These are phyloP conservation scores for Hedya salicella DNA, from an alignment of 2,888 invertebrate genomes.

Conservation along the genomic window DNA sequence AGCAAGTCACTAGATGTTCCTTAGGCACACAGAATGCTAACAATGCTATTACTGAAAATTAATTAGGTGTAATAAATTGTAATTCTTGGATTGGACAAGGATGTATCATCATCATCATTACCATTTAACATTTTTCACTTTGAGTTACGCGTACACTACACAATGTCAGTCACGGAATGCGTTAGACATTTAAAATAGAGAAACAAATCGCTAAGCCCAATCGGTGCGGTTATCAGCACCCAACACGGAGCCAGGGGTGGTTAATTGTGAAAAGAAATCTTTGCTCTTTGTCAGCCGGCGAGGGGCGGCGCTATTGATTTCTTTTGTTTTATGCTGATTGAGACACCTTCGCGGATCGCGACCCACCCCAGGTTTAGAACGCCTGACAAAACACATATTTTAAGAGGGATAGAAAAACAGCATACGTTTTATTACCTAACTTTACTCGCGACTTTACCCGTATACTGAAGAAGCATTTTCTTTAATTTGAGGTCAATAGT, in stretches of 20 bases:
- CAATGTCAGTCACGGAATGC: constrained; percentile 28
- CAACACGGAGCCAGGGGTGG: constrained; percentile 76
- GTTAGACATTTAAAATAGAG: constrained; percentile 44
- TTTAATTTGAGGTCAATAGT: no score
- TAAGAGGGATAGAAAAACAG: constrained; percentile 68
- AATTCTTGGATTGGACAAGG: no score
- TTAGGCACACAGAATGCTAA: no score
- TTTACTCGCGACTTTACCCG: neutral
- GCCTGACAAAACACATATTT: constrained; percentile 80
- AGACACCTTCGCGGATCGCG: constrained; percentile 81
- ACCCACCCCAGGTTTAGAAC: constrained; percentile 63
- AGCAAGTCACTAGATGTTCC: no score
- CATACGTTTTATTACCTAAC: constrained; percentile 51
- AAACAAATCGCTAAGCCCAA: constrained; percentile 65
- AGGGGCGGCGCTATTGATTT: constrained; percentile 81
- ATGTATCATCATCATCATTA: no score
- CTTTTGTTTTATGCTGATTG: constrained; percentile 86
- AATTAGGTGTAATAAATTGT: no score
- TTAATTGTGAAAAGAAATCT: constrained; percentile 86
- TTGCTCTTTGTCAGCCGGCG: constrained; percentile 82
- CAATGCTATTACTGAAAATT: no score
- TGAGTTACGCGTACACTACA: neutral
- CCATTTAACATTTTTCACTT: no score
- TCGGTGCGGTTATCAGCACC: constrained; percentile 74
- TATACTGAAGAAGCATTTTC: neutral